phyloP scores from a whole-genome alignment of 2,113 vertebrate genomes.

The Planiliza haematocheilus region DNA sequence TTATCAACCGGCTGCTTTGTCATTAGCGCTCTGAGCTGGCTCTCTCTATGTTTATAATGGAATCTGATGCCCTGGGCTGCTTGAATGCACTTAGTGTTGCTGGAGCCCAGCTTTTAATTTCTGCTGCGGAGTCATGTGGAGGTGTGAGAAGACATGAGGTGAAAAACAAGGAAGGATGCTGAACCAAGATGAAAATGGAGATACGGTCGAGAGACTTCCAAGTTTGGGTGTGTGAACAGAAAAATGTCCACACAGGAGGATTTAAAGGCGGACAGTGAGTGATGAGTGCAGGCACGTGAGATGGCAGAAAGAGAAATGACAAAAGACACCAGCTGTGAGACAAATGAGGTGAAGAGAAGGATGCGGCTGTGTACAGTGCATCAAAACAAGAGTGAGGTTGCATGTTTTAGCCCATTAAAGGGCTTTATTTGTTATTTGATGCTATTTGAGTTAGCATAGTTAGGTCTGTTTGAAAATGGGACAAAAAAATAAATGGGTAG shows the following conservation, averaged over 20 bases:
- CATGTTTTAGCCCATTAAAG: no score
- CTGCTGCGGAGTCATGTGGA: conserved; percentile 16
- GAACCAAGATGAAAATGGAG: not conserved
- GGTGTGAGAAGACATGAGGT: not conserved
- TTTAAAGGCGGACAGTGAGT: not conserved
- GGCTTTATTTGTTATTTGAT: no score
- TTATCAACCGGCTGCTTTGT: conserved; percentile 29
- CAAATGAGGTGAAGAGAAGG: no score
- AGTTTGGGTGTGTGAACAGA: not conserved
- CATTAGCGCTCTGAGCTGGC: conserved; percentile 37
- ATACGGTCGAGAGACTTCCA: not conserved
- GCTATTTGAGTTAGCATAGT: no score
- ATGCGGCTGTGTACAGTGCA: no score
- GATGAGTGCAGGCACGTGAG: conserved; percentile 14
- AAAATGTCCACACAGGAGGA: not conserved
- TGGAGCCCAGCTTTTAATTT: conserved; percentile 35
- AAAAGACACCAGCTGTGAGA: not conserved
- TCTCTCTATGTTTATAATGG: conserved; percentile 43
- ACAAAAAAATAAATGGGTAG: no score
- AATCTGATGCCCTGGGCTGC: conserved; percentile 26
- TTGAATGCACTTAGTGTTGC: conserved; percentile 28
- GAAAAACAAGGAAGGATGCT: not conserved
- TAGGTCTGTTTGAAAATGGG: no score
- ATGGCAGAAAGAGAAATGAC: conserved; percentile 18
- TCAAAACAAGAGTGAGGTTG: no score